Percentiles rank a stretch among this genome's conserved stretches.
phyloP scores from a whole-genome alignment of 30 jellyfish, hydroid and myxozoan species.

The Aurelia coerulea region DNA sequence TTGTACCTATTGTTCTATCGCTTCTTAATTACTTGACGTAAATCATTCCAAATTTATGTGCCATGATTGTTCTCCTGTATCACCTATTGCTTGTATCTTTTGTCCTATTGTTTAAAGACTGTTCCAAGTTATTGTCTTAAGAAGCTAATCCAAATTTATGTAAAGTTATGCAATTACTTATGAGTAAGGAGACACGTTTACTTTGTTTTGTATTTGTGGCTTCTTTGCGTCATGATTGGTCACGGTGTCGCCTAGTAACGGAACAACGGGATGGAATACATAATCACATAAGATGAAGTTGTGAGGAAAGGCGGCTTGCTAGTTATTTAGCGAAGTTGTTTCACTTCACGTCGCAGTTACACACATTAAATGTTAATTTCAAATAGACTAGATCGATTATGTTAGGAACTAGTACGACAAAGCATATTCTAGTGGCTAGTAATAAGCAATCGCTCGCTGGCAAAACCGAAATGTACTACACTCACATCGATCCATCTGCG shows the following conservation, averaged over 20 bases:
- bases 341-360: constrained; percentile 11
- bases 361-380: constrained; percentile 31
- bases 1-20: not conserved
- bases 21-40: not conserved
- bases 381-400: constrained; percentile 48
- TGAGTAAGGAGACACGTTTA: constrained; percentile 64
- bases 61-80: not conserved
- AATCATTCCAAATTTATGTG: constrained; percentile 9
- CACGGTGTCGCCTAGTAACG: constrained; percentile 80
- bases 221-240: constrained; percentile 82
- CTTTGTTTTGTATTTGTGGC: constrained; percentile 71
- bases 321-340: constrained; percentile 23
- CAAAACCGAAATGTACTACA: constrained; percentile 71
- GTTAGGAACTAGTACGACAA: constrained; percentile 84
- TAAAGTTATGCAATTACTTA: constrained; percentile 32
- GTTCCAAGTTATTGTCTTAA: not conserved
- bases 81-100: not conserved
- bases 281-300: constrained; percentile 11
- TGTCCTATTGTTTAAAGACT: not conserved
- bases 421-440: constrained; percentile 71
- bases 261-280: constrained; percentile 71
- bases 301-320: constrained; percentile 61
- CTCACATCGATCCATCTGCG: constrained; percentile 74
- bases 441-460: constrained; percentile 68
- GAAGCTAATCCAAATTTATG: constrained; percentile 14